Evolutionary conservation across 2,113 vertebrate genomes (phyloP).

Genomic region (Corydoras maculifer): DNA sequence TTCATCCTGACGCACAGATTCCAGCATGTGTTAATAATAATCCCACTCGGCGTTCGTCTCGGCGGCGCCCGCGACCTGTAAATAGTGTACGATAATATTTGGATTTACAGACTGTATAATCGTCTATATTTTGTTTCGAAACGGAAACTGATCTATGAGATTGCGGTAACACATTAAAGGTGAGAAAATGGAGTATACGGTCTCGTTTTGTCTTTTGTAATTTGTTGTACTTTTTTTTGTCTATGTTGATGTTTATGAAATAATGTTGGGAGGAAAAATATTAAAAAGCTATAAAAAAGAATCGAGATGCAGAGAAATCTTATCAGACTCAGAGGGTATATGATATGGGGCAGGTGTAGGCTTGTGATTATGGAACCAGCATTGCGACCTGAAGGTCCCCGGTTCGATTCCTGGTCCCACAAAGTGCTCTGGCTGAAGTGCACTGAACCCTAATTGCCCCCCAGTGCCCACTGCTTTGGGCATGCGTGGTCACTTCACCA

Average conservation of each 20-base stretch:
- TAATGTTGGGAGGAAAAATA: no score
- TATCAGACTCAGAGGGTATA: no score
- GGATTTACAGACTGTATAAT: slow-evolving; percentile 76
- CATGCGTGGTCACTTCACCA: no score
- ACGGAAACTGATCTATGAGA: slow-evolving; percentile 71
- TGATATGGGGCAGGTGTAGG: no score
- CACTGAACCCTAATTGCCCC: no score
- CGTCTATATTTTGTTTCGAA: slow-evolving; percentile 73
- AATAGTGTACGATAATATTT: slow-evolving; percentile 76
- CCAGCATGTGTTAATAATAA: slow-evolving; percentile 14
- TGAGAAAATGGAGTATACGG: slow-evolving; percentile 7
- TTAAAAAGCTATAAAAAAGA: no score
- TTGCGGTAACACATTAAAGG: slow-evolving; percentile 69
- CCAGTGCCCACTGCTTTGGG: no score
- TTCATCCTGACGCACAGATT: neutral
- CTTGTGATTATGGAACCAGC: no score
- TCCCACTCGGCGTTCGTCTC: slow-evolving; percentile 18
- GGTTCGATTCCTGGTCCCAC: no score
- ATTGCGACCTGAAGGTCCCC: no score
- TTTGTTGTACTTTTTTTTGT: neutral
- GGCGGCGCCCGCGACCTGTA: slow-evolving; percentile 67
- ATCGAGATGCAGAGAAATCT: no score
- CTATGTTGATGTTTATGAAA: neutral
- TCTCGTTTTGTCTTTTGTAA: neutral
- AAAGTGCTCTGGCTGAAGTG: no score